Evolutionary conservation across 1,140 invertebrate genomes (phyloP), one percentile per base, ranked within the genome.

Genomic region (Andricus grossulariae): DNA sequence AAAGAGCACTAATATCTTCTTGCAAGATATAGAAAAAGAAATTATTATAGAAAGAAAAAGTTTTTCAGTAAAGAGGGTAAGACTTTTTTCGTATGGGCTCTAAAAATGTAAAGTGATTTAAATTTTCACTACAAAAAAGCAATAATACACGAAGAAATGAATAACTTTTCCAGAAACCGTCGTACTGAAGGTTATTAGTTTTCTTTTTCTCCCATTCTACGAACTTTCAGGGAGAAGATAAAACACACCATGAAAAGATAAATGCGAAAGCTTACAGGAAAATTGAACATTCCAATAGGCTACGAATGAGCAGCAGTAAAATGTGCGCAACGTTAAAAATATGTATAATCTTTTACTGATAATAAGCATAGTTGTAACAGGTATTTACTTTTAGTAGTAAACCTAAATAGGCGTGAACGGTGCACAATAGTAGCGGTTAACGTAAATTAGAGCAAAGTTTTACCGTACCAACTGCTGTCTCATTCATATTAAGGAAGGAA

Each of bases 81-180:
- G n/a, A n/a, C n/a, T n/a, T n/a, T n/a, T 5, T 32, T 32, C 25
- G 4, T 32, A 32, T 32, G 25, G 25, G 5, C 25, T 32, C 4
- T 32, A 32, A 2, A 32, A 5, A 32, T 32, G 25, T 0, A 32
- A 5, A 32, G 4, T 5, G 25, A 32, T 32, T 32, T 32, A 32
- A 32, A 32, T 32, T 0, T 32, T 32, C 25, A 32, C 25, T 32
- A 5, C 25, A 32, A 32, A 32, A 32, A 32, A 32, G 25, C 25
- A 32, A 32, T 5, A 5, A 32, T 32, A 32, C 2, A 32, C 25
- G 25, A 32, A 32, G 25, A 32, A 32, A 32, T 32, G 25, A 32
- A 66, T 66, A 21, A 21, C 21, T 66, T 66, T 66, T 66, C 57
- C 57, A 12, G 57, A 66, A 66, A 16, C 57, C 39, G 39, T 66